Evolutionary conservation across 2,888 invertebrate species (phyloP).

Genomic region (Schizotus pectinicornis): DNA sequence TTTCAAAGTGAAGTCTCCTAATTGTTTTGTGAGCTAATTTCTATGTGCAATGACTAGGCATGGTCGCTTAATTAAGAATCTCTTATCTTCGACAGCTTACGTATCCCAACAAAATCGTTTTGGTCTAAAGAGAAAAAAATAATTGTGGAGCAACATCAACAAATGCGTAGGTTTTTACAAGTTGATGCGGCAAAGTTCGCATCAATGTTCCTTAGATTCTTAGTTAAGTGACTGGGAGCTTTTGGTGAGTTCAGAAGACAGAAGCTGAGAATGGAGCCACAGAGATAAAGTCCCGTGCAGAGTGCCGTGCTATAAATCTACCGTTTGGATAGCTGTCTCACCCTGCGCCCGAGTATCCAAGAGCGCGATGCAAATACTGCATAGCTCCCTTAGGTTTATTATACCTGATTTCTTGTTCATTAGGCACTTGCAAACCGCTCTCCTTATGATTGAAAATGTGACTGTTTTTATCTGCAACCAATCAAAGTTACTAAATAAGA

Average conservation of each 20-base stretch:
- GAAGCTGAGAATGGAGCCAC: not conserved
- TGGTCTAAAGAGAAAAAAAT: not conserved
- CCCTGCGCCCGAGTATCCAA: slow-evolving; percentile 52
- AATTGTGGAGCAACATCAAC: no score
- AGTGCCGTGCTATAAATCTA: slow-evolving; percentile 28
- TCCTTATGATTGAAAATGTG: slow-evolving; percentile 77
- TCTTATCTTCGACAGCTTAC: not conserved
- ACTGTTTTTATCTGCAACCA: slow-evolving; percentile 61
- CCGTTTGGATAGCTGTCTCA: slow-evolving; percentile 48
- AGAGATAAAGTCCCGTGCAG: slow-evolving; percentile 12
- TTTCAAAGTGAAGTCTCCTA: slow-evolving; percentile 5
- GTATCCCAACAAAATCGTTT: not conserved
- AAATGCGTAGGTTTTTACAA: no score
- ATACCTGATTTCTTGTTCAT: slow-evolving; percentile 56
- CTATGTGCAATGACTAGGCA: slow-evolving; percentile 25
- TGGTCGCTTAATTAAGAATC: slow-evolving; percentile 23
- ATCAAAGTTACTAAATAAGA: slow-evolving; percentile 18
- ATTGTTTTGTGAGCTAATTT: slow-evolving; percentile 18
- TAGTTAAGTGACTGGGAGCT: not conserved
- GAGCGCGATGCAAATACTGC: slow-evolving; percentile 55
- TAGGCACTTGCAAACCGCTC: slow-evolving; percentile 64
- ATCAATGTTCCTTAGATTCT: no score
- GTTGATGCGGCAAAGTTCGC: no score
- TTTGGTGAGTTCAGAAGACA: no score
- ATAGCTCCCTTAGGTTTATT: slow-evolving; percentile 57